Base-by-base conservation (phyloP, 2,113 vertebrate species). In the Hydrochoerus hydrochaeris region DNA sequence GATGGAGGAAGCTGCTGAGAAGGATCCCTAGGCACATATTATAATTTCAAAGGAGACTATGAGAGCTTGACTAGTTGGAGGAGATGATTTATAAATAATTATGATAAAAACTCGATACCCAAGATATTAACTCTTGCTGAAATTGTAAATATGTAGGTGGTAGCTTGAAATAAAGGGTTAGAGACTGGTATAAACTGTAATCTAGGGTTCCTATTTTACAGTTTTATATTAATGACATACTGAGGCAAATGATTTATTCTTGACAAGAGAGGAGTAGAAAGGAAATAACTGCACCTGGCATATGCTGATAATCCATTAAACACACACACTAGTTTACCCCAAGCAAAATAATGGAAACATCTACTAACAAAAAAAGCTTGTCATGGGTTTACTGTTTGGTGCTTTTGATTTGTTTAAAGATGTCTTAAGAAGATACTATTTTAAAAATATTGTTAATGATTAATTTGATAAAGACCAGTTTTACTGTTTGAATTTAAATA, bases 31-130 rank as follows among this genome's bases (percentile, higher is more conserved):
- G 24, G 13, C 10, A 35, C 3, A 16, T 17, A 49, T 0, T 20
- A 1, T 17, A 78, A 22, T 73, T 0, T 9, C 14, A 11, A 67
- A 6, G 10, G n/a, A 57, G 5, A 2, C 12, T 54, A 1, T 35
- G 41, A 88, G 52, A n/a, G 6, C 28, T 30, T 77, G 7, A 4
- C 6, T 85, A n/a, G 58, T 90, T 58, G 20, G 7, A 67, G 20
- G 24, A 54, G 91, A 20, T 67, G 2, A 2, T 32, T 85, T 73
- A 60, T 87, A 60, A 77, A 38, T 9, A 94, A 96, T 60, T 54
- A 13, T 11, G 4, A 1, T 16, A 46, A 85, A 20, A 85, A 20
- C 35, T 60, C 58, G 4, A 78, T 67, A 82, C 11, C 32, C 88
- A 38, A 96, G 32, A 81, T 14, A 16, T 30, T 62, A 81, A 69